Base-by-base conservation (phyloP, 92 coral and sea anemone species). In the Micromussa lordhowensis region DNA sequence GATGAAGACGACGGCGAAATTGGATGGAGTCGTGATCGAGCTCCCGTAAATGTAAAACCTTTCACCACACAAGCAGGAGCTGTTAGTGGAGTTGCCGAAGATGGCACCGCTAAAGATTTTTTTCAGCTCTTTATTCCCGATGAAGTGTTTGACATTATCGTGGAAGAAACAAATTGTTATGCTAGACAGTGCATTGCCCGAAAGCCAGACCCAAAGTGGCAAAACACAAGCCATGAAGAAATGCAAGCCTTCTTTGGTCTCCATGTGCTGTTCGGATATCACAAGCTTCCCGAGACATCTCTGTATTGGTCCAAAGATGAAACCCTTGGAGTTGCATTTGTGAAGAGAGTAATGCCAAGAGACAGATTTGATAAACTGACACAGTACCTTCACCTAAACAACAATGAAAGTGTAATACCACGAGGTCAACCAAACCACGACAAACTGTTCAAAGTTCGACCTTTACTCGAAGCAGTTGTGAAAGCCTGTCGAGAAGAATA, bases 281-380 rank as follows among this genome's bases (percentile, higher is more conserved):
- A 88, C 66, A n/a, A 72, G 18, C 92, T 89, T 12, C 84, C 92
- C n/a, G 59, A 84, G 3, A 83, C 92, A 4, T 36, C 59, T 19
- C 64, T 83, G 53, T 83, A 44, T 53, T 90, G 89, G 92, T 84
- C 88, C 44, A 53, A 17, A 77, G 70, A 90, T 21, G 71, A 82
- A 15, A 68, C 80, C 13, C 29, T 83, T 44, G 88, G 80, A 49
- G 89, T 89, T 26, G 14, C 85, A 1, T 82, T 29, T 16, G 86
- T 89, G 26, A 76, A 89, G 69, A 77, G 49, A 79, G 85, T 89
- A 0, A 89, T 89, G 88, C 79, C 88, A 8, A 84, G 89, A 54
- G 73, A 90, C 55, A 66, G 89, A 0, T 90, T 90, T 68, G 92
- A 84, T 31, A 68, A 84, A 10, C 22, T 90, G 9, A 53, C 54